Evolutionary conservation across 2,113 vertebrate species (phyloP).

Genomic region (Nothobranchius furzeri): DNA sequence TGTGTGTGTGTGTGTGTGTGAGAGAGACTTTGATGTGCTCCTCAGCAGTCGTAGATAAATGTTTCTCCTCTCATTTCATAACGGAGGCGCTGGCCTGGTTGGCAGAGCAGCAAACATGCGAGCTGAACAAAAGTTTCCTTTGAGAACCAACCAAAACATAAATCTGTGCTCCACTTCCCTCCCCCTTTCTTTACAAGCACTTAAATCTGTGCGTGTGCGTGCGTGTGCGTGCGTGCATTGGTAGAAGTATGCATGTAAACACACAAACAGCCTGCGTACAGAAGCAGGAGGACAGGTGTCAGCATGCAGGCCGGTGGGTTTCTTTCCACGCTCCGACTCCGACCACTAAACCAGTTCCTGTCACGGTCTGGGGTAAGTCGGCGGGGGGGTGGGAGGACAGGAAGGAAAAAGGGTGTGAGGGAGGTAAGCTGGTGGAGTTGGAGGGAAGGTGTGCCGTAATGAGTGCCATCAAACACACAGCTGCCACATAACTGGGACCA

Average conservation of each 20-base stretch:
- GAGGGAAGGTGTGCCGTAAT: conserved; percentile 41
- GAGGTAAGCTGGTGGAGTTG: neutral
- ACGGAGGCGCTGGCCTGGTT: conserved; percentile 46
- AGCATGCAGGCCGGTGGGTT: neutral
- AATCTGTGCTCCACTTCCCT: conserved; percentile 48
- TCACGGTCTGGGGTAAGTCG: neutral
- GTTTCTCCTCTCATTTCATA: conserved; percentile 53
- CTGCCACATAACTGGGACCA: conserved; percentile 67
- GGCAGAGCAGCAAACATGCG: conserved; percentile 52
- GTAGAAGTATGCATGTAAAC: conserved; percentile 34
- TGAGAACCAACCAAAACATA: conserved; percentile 60
- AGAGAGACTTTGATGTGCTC: conserved; percentile 45
- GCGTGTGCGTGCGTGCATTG: conserved; percentile 15
- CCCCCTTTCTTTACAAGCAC: conserved; percentile 5
- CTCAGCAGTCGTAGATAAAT: conserved; percentile 54
- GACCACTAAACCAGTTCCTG: conserved; percentile 17
- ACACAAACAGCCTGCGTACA: conserved; percentile 21
- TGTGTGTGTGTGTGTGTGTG: conserved; percentile 1
- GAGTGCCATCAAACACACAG: conserved; percentile 73
- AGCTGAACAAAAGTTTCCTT: conserved; percentile 75
- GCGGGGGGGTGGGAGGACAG: conserved; percentile 21
- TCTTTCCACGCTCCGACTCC: neutral
- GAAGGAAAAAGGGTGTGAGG: conserved; percentile 24
- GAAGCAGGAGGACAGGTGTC: conserved; percentile 38
- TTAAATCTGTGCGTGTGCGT: conserved; percentile 33